Percentiles rank a stretch among this genome's conserved stretches.
These are phyloP conservation scores for Tetanocera ferruginea DNA, from an alignment of 2,888 invertebrate genomes.

Conservation along the genomic window DNA sequence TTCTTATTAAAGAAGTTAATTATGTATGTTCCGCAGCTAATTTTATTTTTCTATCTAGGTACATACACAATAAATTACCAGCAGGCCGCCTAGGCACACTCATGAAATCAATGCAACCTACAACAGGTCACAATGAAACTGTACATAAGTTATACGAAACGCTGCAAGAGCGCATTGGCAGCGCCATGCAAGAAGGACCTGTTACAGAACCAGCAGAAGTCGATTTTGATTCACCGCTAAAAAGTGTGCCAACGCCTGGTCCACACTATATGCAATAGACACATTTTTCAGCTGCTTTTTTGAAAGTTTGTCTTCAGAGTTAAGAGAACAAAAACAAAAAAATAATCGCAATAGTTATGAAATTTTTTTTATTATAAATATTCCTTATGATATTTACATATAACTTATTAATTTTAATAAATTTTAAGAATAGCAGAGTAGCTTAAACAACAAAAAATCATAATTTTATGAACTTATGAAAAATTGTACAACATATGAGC, in stretches of 20 bases:
- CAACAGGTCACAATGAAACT: slow-evolving; percentile 85
- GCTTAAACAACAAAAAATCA: background rate
- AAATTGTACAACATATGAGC: slow-evolving; percentile 15
- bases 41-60: slow-evolving; percentile 73
- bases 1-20: slow-evolving; percentile 60
- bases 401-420: slow-evolving; percentile 10
- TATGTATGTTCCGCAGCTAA: background rate
- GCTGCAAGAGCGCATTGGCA: slow-evolving; percentile 83
- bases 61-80: slow-evolving; percentile 88
- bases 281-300: background rate
- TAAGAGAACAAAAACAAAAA: background rate
- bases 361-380: slow-evolving; percentile 26
- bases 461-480: slow-evolving; percentile 2
- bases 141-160: slow-evolving; percentile 84
- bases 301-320: background rate
- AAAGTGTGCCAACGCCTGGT: slow-evolving; percentile 87
- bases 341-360: background rate
- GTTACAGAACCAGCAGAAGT: slow-evolving; percentile 76
- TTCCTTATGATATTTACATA: slow-evolving; percentile 29
- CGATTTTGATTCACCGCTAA: slow-evolving; percentile 85
- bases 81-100: slow-evolving; percentile 81
- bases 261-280: slow-evolving; percentile 72
- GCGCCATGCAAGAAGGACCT: slow-evolving; percentile 77
- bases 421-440: background rate
- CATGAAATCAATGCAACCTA: slow-evolving; percentile 74